Evolutionary conservation across 1,140 invertebrate genomes (phyloP), one percentile per base, ranked within the genome.

Genomic region (Drosophila quadrilineata): DNA sequence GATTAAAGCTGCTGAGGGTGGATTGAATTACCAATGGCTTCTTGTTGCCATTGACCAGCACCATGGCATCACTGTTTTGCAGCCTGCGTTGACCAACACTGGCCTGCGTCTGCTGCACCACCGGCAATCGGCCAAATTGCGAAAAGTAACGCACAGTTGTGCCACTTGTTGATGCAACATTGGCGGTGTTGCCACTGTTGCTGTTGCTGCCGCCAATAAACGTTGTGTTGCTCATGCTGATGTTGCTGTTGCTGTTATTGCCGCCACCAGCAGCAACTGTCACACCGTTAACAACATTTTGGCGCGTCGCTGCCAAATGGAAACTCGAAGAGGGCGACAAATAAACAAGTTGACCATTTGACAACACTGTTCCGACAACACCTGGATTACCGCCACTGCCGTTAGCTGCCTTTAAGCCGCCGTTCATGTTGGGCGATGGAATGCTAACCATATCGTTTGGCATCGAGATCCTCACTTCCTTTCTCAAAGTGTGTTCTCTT

Each of bases 381-480:
- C 46, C 35, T n/a, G n/a, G 4, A 68, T 43, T 62, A 35, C 45
- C 68, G 45, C 59, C 57, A 38, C 45, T 59, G 46, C 54, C 65
- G 48, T 60, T 71, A 17, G 67, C 54, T 46, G 62, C 56, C 60
- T 71, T 68, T 3, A 71, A 38, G 48, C 80, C 82, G 54, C 87
- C 84, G 53, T 79, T 89, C 17, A 85, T 38, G 50, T 75, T 85
- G 58, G 70, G 79, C 63, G 68, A 63, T 63, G 88, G 88, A 50
- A 89, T 71, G 56, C 79, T 88, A 21, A 89, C 88, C 73, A 89
- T 86, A 52, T 89, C 73, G 69, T 89, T 86, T 70, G 88, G 88
- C 72, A 89, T 85, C 40, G 38, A 9, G 8, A 38, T 19, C 14
- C 16, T 38, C 36, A 19, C 2, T n/a, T 38, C 2, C 6, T 19